Base-by-base conservation (phyloP, 2,888 invertebrate species). In the Lasioglossum vierecki region DNA sequence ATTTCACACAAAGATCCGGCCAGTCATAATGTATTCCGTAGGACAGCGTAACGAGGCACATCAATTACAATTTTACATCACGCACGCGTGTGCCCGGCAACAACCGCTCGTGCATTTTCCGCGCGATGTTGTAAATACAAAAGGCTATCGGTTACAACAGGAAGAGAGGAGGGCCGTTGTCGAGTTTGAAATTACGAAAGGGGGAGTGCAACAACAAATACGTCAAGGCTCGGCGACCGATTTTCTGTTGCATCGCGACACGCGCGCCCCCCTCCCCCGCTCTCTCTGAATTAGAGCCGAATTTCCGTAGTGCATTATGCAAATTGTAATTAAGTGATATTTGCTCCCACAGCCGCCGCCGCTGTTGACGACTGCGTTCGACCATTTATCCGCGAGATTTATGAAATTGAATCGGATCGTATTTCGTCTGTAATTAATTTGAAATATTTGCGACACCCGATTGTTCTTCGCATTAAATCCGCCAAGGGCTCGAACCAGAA, bases 261-360 rank as follows among this genome's bases (percentile, higher is more conserved):
- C 13, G 57, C n/a, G 60, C 26, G 30, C 35, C 2, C 35, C 35
- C 35, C 35, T 3, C 35, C 35, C 4, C 39, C 4, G 4, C 4
- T 26, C 26, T 26, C 60, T 8, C 26, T 53, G 74, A 82, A 84
- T 84, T 84, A 84, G 84, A 84, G 72, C 46, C 18, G 77, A 82
- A 82, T 70, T 78, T 82, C 71, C 84, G 39, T 60, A 78, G 74
- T 82, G 60, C 77, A 84, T 84, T 84, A 84, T 82, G 84, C 77
- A 84, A 82, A 84, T 82, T 78, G 83, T 82, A 82, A 82, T 82
- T 81, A 83, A 83, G 76, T 83, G 83, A 76, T 81, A 83, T 83
- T 83, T 76, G 76, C 82, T 30, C 35, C n/a, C 66, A 57, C 3
- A 35, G 26, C 26, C 26, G 5, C 26, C 26, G 5, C 26, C 26